These are phyloP conservation scores for Brachypodius melanocephalos DNA, from an alignment of 2,113 vertebrate genomes.

Conservation along the genomic window DNA sequence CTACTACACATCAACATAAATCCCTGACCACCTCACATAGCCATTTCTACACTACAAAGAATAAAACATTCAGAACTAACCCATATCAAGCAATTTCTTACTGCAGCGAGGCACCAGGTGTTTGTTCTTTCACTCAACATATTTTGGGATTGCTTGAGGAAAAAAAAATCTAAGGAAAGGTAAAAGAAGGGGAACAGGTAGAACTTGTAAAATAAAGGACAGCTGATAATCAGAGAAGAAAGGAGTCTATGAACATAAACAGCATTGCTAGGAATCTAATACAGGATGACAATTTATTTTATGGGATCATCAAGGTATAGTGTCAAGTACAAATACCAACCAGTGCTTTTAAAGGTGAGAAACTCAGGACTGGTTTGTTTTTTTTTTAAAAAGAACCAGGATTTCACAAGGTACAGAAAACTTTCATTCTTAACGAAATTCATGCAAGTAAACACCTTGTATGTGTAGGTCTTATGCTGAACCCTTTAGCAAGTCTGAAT, in stretches of 20 bases:
- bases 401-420: not conserved
- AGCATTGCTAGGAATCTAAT: not conserved
- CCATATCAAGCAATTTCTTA: not conserved
- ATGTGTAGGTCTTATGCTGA: fast-evolving
- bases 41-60: not conserved
- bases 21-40: not conserved
- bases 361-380: not conserved
- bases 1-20: not conserved
- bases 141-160: not conserved
- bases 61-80: not conserved
- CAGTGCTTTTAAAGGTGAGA: not conserved
- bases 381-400: not conserved
- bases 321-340: not conserved
- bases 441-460: not conserved
- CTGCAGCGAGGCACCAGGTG: not conserved
- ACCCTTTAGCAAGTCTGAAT: not conserved
- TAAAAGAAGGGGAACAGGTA: not conserved
- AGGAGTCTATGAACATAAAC: not conserved
- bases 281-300: not conserved
- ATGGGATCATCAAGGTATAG: not conserved
- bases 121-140: not conserved
- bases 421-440: not conserved
- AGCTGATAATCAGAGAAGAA: not conserved
- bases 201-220: not conserved
- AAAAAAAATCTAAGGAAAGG: not conserved